Conservation (phyloP, 1,140 invertebrate species). For the Hydropsyche tenuis region DNA sequence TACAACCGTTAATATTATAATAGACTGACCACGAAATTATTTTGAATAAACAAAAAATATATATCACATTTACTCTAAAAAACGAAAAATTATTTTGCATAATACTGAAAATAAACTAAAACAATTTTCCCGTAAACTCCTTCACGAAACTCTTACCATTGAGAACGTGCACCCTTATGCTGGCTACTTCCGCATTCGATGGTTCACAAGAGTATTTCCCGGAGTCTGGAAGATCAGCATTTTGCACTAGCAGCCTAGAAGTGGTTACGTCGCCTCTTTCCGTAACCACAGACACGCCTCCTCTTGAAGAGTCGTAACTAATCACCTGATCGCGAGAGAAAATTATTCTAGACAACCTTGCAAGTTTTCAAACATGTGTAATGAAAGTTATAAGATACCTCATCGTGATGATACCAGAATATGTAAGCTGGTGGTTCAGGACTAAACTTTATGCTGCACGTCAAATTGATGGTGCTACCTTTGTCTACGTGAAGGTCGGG, state of each 20-base stretch:
- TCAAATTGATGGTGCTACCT: slow-evolving; percentile 88
- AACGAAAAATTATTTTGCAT: neutral
- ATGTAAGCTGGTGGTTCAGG: slow-evolving; percentile 89
- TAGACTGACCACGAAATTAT: too few relatives aligned
- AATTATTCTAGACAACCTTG: neutral
- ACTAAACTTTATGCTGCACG: slow-evolving; percentile 88
- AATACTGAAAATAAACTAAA: neutral
- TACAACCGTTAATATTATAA: too few relatives aligned
- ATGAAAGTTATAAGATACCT: slow-evolving; percentile 65
- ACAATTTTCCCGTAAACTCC: too few relatives aligned
- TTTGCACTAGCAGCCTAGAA: slow-evolving; percentile 87
- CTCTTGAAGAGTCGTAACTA: slow-evolving; percentile 89
- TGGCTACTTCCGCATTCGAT: slow-evolving; percentile 87
- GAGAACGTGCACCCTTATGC: slow-evolving; percentile 85
- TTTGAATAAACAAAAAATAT: neutral
- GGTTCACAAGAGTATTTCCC: slow-evolving; percentile 91
- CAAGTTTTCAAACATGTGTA: neutral
- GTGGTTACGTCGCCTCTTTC: slow-evolving; percentile 90
- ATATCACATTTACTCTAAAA: neutral
- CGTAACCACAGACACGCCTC: slow-evolving; percentile 89
- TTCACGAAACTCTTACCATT: slow-evolving; percentile 71
- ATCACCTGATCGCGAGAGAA: slow-evolving; percentile 71
- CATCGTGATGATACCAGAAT: slow-evolving; percentile 93
- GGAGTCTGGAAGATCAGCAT: slow-evolving; percentile 84
- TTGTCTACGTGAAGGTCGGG: slow-evolving; percentile 90